These are phyloP conservation scores for Chaenogobius annularis DNA, from an alignment of 2,113 vertebrate species.

Conservation along the genomic window DNA sequence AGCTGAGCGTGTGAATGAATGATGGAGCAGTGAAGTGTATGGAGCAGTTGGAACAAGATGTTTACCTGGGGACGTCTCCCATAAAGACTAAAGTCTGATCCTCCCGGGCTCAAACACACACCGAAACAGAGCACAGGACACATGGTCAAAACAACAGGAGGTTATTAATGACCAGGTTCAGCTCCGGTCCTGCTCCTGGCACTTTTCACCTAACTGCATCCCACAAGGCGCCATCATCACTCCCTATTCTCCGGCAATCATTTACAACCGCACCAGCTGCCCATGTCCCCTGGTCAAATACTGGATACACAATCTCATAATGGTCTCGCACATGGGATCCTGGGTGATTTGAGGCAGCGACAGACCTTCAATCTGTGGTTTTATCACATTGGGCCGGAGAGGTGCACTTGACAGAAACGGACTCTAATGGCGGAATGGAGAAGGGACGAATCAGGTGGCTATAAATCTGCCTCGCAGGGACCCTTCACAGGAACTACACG, in stretches of 20 bases:
- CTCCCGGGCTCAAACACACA: slow-evolving; percentile 48
- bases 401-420: slow-evolving; percentile 29
- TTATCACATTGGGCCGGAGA: slow-evolving; percentile 52
- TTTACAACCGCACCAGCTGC: slow-evolving; percentile 62
- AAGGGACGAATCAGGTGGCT: slow-evolving; percentile 20
- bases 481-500: slow-evolving; percentile 40
- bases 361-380: slow-evolving; percentile 54
- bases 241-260: slow-evolving; percentile 46
- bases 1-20: slow-evolving; percentile 22
- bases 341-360: slow-evolving; percentile 50
- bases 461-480: slow-evolving; percentile 60
- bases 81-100: slow-evolving; percentile 40
- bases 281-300: slow-evolving; percentile 56
- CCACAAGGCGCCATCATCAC: slow-evolving; percentile 60
- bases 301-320: slow-evolving; percentile 50
- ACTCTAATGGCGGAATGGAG: slow-evolving; percentile 35
- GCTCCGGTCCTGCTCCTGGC: slow-evolving; percentile 47
- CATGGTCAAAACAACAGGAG: slow-evolving; percentile 52
- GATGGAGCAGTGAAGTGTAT: slow-evolving; percentile 15
- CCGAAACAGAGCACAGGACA: slow-evolving; percentile 29
- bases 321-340: slow-evolving; percentile 43
- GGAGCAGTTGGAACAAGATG: slow-evolving; percentile 37
- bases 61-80: slow-evolving; percentile 38
- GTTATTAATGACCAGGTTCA: slow-evolving; percentile 62
- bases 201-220: slow-evolving; percentile 50